Evolutionary conservation across 1,140 invertebrate genomes (phyloP), one percentile per base, ranked within the genome.

Genomic region (Philotrypesis tridentata): DNA sequence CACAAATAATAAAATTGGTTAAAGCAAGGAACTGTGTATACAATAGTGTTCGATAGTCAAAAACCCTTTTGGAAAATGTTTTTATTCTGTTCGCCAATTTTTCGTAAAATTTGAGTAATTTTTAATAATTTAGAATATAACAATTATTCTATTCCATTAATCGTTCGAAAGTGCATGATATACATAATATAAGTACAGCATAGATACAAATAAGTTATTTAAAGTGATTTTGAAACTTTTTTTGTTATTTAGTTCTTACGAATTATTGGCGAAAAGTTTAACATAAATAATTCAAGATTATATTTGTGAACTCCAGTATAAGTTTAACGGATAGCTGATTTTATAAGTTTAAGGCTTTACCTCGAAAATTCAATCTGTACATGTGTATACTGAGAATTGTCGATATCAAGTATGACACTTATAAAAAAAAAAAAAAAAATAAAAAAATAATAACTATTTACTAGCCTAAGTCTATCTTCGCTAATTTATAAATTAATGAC

Each of bases 1-100:
- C 77, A 68, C 37, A 63, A 82, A 68, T 68, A n/a, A 76, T 74
- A 55, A 72, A 87, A 88, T 88, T 86, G 86, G 85, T 89, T 89
- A 84, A 86, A 89, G 85, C 84, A 86, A 89, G 88, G 88, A 89
- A 89, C 88, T 89, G 85, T 88, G 75, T 85, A 68, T 86, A 86
- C 67, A 85, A 70, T 80, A 78, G 21, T 81, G 48, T 81, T 68
- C 6, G 75, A 83, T 37, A 75, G 29, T 83, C 65, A 60, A 75
- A 72, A 78, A 72, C 17, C 27, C 23, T 63, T 82, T 43, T 75
- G 21, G 21, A 63, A 80, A 83, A 27, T 65, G 11, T 23, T 68
- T 63, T 31, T 67, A 33, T 63, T 63, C 65, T 73, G n/a, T 60
- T 33, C 17, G 37, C 21, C 63, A 31, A 73, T 65, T 65, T 29